Base-by-base conservation (phyloP, 2,888 invertebrate genomes). In the Oscheius sp. region DNA sequence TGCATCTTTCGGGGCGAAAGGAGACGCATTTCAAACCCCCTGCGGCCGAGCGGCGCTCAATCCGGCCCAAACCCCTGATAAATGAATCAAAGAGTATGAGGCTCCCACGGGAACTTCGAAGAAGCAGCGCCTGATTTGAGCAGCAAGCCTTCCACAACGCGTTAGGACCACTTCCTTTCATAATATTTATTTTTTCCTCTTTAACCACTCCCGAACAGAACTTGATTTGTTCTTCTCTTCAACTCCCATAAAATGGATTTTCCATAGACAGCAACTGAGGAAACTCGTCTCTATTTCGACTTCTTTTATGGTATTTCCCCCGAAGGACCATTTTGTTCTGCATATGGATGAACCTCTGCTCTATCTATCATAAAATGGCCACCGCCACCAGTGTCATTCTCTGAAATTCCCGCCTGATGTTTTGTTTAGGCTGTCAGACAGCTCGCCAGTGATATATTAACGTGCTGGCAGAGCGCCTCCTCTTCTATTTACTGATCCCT, bases 31-130 rank as follows among this genome's bases (percentile, higher is more conserved):
- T 59, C 41, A 44, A 59, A 59, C 59, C 59, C 59, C 59, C 44
- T 59, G 59, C 59, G 59, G 59, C 59, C 59, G 41, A 26, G 41
- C 59, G 41, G 59, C 44, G 59, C 59, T 59, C 59, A 59, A 59
- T 59, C 59, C 59, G 41, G 44, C 28, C 59, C 59, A 59, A 59
- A 59, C 62, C 26, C 62, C 64, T 64, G 64, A 64, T 64, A 64
- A 51, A 64, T 64, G 64, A 64, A 64, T 64, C 64, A 64, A 64
- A 51, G 51, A 64, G 64, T 64, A 64, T 64, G 54, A 64, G 45
- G 45, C 41, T 64, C 64, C 54, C 64, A 64, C 64, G 64, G 64
- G 64, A 64, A 51, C 51, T 36, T 24, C 50, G 54, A 51, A 64
- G 51, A 64, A 50, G 64, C 50, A 49, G 51, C 64, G 62, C 62